These are phyloP conservation scores for sheep (Ovis aries) DNA, from an alignment of 2,113 vertebrate genomes.

Conservation along the genomic window ARS-UI_Ramb_v3.0 NC_056059.1:59590001-59590500, in stretches of 20 bases:
- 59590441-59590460: neutral
- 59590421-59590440: neutral
- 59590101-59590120: neutral
- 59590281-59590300: neutral
- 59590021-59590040: neutral
- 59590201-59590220: neutral
- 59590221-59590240: neutral
- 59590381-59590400: neutral
- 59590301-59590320: neutral
- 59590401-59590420: neutral
- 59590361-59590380: neutral
- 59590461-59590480: neutral
- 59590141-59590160: neutral
- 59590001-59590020: neutral
- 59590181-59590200: neutral
- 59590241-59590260: neutral
- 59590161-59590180: neutral
- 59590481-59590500: neutral
- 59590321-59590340: neutral
- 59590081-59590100: neutral
- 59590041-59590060: neutral
- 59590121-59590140: neutral
- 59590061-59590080: neutral
- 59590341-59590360: neutral
- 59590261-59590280: neutral